Conservation (phyloP, 2,113 vertebrate genomes). For the Coracopsis vasa region DNA sequence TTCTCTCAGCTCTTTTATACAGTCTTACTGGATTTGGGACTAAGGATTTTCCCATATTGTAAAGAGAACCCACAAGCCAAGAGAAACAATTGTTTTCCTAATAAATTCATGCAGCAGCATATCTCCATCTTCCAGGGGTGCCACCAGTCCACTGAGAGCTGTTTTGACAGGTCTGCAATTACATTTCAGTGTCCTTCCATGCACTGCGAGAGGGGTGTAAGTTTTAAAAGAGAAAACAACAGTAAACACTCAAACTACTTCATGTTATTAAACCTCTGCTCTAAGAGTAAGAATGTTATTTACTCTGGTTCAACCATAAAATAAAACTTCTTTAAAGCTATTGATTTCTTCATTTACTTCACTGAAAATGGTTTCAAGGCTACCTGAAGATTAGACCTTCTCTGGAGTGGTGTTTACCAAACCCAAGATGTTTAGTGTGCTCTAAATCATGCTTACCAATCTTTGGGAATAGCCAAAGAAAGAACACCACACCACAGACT, state of each 20-base stretch:
- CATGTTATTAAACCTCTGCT: neutral
- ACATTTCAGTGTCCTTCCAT: neutral
- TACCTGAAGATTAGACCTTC: neutral
- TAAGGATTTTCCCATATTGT: neutral
- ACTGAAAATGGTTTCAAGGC: neutral
- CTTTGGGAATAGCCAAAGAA: neutral
- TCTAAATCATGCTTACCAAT: neutral
- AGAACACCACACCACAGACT: neutral
- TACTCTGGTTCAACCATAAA: neutral
- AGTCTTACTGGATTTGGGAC: neutral
- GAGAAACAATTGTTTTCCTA: conserved; percentile 7
- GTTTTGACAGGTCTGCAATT: neutral
- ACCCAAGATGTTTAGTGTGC: neutral
- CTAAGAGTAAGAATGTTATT: neutral
- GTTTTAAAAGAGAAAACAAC: neutral
- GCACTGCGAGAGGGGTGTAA: neutral
- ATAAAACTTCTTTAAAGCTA: neutral
- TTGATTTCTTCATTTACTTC: neutral
- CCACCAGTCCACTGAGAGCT: neutral
- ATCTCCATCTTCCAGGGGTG: neutral
- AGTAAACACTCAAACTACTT: neutral
- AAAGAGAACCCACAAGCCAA: conserved; percentile 11
- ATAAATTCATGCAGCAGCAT: neutral
- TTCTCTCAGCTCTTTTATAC: neutral
- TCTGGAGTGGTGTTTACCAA: neutral